Percentiles rank a stretch among this genome's conserved stretches.
Evolutionary conservation across 2,888 invertebrate species (phyloP).

Genomic region (Zygaena filipendulae): DNA sequence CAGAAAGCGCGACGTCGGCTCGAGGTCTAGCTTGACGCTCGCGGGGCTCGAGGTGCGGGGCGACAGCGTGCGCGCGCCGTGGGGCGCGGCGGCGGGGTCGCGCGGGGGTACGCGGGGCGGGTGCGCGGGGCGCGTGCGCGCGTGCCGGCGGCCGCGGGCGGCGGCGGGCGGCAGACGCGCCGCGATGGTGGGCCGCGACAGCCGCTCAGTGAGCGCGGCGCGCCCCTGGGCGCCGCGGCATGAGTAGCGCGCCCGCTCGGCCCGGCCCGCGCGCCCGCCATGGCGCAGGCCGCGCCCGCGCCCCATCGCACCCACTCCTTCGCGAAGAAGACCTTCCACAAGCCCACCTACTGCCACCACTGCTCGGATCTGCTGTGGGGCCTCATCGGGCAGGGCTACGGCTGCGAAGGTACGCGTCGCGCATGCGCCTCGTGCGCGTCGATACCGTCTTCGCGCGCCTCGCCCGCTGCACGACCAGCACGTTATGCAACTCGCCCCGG

Average conservation of each 20-base stretch:
- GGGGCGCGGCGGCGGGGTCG: slow-evolving; percentile 15
- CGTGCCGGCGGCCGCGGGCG: slow-evolving; percentile 28
- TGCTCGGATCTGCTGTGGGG: slow-evolving; percentile 99
- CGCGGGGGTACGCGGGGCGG: slow-evolving; percentile 23
- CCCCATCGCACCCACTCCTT: slow-evolving; percentile 89
- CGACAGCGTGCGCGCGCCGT: too few relatives aligned
- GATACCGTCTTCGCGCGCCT: slow-evolving; percentile 46
- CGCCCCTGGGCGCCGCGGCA: slow-evolving; percentile 68
- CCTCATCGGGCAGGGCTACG: slow-evolving; percentile 99
- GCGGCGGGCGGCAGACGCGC: slow-evolving; percentile 54
- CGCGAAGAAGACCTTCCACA: slow-evolving; percentile 99
- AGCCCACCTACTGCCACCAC: slow-evolving; percentile 99
- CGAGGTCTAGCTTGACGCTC: too few relatives aligned
- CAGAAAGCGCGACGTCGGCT: too few relatives aligned
- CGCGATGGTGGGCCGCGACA: slow-evolving; percentile 69
- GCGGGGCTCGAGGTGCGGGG: too few relatives aligned
- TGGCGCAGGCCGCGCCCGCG: slow-evolving; percentile 71
- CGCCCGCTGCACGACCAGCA: slow-evolving; percentile 47
- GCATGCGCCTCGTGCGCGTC: slow-evolving; percentile 57
- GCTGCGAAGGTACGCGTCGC: slow-evolving; percentile 94
- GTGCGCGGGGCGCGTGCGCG: slow-evolving; percentile 29
- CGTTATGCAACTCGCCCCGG: slow-evolving; percentile 33
- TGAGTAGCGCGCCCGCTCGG: slow-evolving; percentile 64
- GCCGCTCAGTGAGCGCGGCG: slow-evolving; percentile 68
- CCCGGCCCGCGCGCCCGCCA: slow-evolving; percentile 66